Evolutionary conservation across 30 jellyfish, hydroid and myxozoan species (phyloP).

Genomic region (Hydractinia symbiolongicarpus): DNA sequence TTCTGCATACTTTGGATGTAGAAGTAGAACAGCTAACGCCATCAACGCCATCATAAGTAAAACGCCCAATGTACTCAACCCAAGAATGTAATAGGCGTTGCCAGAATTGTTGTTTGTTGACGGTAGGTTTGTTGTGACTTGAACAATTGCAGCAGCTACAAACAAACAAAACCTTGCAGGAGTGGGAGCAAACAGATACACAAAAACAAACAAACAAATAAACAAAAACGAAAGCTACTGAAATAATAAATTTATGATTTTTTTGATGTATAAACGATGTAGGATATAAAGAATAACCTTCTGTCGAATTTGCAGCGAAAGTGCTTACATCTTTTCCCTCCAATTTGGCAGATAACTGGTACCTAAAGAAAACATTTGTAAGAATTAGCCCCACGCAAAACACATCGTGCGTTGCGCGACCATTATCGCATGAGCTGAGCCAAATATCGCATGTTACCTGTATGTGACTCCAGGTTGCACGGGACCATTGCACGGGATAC

Average conservation of each 20-base stretch:
- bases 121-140: not conserved
- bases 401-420: not conserved
- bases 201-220: too few relatives aligned
- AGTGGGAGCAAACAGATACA: too few relatives aligned
- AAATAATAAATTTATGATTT: not conserved
- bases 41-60: not conserved
- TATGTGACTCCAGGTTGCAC: conserved; percentile 10
- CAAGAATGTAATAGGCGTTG: conserved; percentile 13
- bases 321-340: not conserved
- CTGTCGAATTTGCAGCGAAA: not conserved
- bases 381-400: not conserved
- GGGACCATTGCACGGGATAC: conserved; percentile 46
- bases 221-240: not conserved
- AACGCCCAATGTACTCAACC: conserved; percentile 6
- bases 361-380: not conserved
- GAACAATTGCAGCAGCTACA: not conserved
- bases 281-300: not conserved
- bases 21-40: conserved; percentile 6
- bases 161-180: not conserved
- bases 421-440: not conserved
- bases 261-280: not conserved
- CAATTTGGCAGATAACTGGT: not conserved
- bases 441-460: conserved; percentile 10
- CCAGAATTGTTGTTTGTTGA: not conserved
- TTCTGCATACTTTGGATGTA: not conserved